phyloP scores from a whole-genome alignment of 2,888 invertebrate genomes.

The Meganola albula region DNA sequence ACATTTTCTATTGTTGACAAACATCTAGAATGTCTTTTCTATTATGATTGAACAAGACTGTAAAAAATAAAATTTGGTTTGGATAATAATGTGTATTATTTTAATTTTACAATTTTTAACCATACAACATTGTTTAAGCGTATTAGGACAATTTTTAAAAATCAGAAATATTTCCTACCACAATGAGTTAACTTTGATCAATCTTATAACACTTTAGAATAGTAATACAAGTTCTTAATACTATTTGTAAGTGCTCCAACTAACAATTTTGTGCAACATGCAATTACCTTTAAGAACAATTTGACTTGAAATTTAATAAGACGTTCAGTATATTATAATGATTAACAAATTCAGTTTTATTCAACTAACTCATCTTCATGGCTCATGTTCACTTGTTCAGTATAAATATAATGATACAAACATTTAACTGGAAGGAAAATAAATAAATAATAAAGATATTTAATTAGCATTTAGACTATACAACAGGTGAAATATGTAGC shows the following conservation, averaged over 20 bases:
- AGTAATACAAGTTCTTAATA: conserved; percentile 30
- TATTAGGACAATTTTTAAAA: conserved; percentile 32
- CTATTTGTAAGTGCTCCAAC: conserved; percentile 37
- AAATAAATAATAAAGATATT: conserved; percentile 64
- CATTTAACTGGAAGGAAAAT: conserved; percentile 39
- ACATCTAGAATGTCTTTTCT: conserved; percentile 24
- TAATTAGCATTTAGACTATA: conserved; percentile 62
- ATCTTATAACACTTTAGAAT: conserved; percentile 36
- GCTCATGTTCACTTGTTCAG: too few relatives aligned
- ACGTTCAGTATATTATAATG: conserved; percentile 6
- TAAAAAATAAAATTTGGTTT: conserved; percentile 16
- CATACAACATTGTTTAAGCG: conserved; percentile 41
- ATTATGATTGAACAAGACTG: too few relatives aligned
- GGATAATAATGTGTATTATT: conserved; percentile 13
- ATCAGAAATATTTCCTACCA: conserved; percentile 31
- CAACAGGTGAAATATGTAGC: conserved; percentile 36
- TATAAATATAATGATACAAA: too few relatives aligned
- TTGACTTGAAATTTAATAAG: conserved; percentile 12
- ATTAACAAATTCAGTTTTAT: conserved; percentile 29
- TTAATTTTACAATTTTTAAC: conserved; percentile 21
- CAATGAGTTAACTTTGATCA: conserved; percentile 35
- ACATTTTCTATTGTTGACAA: neutral
- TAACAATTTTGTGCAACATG: conserved; percentile 38
- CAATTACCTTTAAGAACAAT: conserved; percentile 16
- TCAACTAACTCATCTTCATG: conserved; percentile 26